Evolutionary conservation across 1,140 invertebrate species (phyloP), one percentile per base, ranked within the genome.

Genomic region (Drosophila ficusphila): DNA sequence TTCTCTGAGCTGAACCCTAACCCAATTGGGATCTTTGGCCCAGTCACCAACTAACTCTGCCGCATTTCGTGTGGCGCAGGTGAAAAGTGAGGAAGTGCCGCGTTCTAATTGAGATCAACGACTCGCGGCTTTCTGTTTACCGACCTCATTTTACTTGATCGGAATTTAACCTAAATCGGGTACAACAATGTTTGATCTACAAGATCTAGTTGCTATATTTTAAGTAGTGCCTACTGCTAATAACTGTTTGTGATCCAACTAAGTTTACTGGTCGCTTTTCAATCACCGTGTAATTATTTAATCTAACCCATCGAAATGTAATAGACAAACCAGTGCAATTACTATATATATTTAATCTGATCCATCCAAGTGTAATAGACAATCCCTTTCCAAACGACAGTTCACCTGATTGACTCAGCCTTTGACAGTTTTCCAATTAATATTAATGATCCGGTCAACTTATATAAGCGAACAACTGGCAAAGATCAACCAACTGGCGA

Each of bases 51-150:
- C n/a, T 11, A 31, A 21, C 14, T 38, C n/a, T 8, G 8, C 23
- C 6, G 12, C 34, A 23, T 14, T 44, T 41, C n/a, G 25, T 12
- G n/a, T 12, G 29, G n/a, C 8, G 3, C 29, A 29, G 23, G 29
- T 34, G 56, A 19, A 12, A 61, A 61, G 54, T 47, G 39, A 9
- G 14, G 39, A 47, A 46, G 56, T 23, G 52, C 41, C 38, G 9
- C 25, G 29, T 68, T 74, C 27, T 51, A 41, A 27, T 21, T 51
- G 44, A 82, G 68, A 82, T 81, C 73, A 77, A 73, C 52, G 61
- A 79, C 76, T 60, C 19, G 11, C n/a, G 8, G 21, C 34, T 16
- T 57, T 76, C 52, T 72, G 29, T 78, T 57, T 75, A 67, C 65
- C 53, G 61, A 44, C 44, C 67, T 60, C 11, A 65, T 69, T 75